Evolutionary conservation across 2,888 invertebrate species (phyloP), one percentile per base, ranked within the genome.

Genomic region (Philereme transversata): DNA sequence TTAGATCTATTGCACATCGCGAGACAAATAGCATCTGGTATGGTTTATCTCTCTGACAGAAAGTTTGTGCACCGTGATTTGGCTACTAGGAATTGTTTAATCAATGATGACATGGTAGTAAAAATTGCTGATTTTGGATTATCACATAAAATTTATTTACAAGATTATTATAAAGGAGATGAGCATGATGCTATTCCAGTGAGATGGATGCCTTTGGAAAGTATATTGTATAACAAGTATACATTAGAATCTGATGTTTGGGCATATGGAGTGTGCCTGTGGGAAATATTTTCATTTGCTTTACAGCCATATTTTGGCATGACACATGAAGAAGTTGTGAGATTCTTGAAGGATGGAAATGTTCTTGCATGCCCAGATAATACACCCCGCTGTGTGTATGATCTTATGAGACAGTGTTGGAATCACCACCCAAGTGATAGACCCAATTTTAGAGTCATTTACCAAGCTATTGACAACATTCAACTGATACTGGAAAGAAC

Each of bases 41-140:
- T 99, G 99, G 96, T 98, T 7, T 99, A 99, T 83, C 93, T 99
- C 45, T 97, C 98, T 0, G 97, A 98, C 76, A 93, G 97, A 56
- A 98, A 98, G 83, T 99, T 98, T 90, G 99, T 99, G 6, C 99
- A 99, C 87, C 94, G 99, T 59, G 99, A 99, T 89, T 92, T 99
- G 75, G 99, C 99, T 8, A 98, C 99, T 4, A 94, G 99, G 76
- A 99, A 99, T 90, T 99, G 99, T 87, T 93, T 99, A 41, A 98
- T 99, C 73, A 97, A 97, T 86, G 97, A 98, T 82, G 95, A 96
- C 71, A 97, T 99, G 96, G 95, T 96, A 51, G 99, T 99, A 0
- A 99, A 99, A 94, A 99, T 99, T 76, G 98, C 99, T 9, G 99
- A 99, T 88, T 99, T 99, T 93, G 99, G 99, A 34, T 90, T 99